Base-by-base conservation (phyloP, 2,888 invertebrate species). In the Ornithoptera priamus region DNA sequence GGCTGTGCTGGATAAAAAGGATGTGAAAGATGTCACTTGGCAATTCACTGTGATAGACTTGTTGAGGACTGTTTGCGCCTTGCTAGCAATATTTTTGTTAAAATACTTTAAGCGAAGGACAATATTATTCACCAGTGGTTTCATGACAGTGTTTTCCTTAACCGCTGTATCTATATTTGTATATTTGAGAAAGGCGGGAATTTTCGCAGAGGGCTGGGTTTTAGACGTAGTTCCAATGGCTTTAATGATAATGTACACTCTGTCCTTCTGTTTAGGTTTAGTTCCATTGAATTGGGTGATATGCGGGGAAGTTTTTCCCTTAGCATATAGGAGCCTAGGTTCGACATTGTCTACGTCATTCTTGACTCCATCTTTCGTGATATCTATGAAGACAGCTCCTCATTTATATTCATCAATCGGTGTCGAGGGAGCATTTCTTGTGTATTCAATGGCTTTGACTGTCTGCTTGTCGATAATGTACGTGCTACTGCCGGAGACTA, bases 31-130 rank as follows among this genome's bases (percentile, higher is more conserved):
- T 36, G 91, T 92, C 0, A 84, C 88, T 8, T 91, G 89, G 83
- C 95, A 95, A 71, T 95, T 95, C 65, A 92, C 95, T 22, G 85
- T 95, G 4, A 93, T 96, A 73, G 96, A 96, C 73, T 75, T 93
- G n/a, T 87, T 95, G 0, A 89, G 96, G 63, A 90, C 95, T 1
- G 69, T 94, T 1, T 94, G 94, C 77, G 95, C 95, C 0, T 89
- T 94, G 36, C 73, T 94, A 18, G 94, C 92, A 65, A 91, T 92
- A 84, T 91, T 92, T 71, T 72, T 92, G 72, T 73, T 92, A 0
- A 92, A 92, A 77, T 85, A 84, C 67, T 88, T 83, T 66, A 89
- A 84, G 65, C 76, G 92, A 65, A 81, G 92, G 65, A 88, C 88
- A 0, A 92, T 92, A 70, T 74, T 92, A 24, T 92, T 92, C 65